Evolutionary conservation across 1,140 invertebrate species (phyloP).

Genomic region (Heliconius himera): DNA sequence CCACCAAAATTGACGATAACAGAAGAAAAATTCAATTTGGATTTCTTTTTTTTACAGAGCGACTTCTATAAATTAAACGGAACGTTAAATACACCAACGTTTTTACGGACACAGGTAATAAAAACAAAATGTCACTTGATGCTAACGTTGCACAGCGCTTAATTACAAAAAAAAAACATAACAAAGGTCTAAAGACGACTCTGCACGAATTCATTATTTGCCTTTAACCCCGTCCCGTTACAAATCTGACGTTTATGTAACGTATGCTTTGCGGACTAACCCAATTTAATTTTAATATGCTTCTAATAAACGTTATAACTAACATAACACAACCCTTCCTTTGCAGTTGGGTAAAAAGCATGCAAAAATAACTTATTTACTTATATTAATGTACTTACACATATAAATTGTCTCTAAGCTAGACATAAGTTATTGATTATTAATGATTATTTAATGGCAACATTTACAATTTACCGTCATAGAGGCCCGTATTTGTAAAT

Average conservation of each 20-base stretch:
- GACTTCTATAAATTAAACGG: slow-evolving; percentile 80
- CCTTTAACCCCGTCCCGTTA: slow-evolving; percentile 15
- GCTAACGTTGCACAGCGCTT: slow-evolving; percentile 50
- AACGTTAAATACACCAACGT: slow-evolving; percentile 65
- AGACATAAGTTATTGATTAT: background rate
- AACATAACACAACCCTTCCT: background rate
- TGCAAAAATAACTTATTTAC: background rate
- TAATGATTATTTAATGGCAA: too few relatives aligned
- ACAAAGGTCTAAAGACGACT: slow-evolving; percentile 71
- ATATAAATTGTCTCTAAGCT: background rate
- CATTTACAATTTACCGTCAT: too few relatives aligned
- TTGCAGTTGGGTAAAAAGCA: background rate
- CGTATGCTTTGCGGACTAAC: background rate
- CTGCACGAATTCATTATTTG: slow-evolving; percentile 49
- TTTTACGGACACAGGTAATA: slow-evolving; percentile 69
- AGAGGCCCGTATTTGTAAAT: too few relatives aligned
- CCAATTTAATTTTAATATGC: slow-evolving; percentile 1
- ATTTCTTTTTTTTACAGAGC: slow-evolving; percentile 76
- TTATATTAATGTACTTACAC: background rate
- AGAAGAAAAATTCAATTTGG: slow-evolving; percentile 37
- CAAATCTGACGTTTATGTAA: background rate
- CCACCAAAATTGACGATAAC: slow-evolving; percentile 16
- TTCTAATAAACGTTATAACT: background rate
- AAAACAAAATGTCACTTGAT: slow-evolving; percentile 42
- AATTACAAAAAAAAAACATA: slow-evolving; percentile 35